phyloP scores from a whole-genome alignment of 2,888 invertebrate species.

The Carcina quercana region DNA sequence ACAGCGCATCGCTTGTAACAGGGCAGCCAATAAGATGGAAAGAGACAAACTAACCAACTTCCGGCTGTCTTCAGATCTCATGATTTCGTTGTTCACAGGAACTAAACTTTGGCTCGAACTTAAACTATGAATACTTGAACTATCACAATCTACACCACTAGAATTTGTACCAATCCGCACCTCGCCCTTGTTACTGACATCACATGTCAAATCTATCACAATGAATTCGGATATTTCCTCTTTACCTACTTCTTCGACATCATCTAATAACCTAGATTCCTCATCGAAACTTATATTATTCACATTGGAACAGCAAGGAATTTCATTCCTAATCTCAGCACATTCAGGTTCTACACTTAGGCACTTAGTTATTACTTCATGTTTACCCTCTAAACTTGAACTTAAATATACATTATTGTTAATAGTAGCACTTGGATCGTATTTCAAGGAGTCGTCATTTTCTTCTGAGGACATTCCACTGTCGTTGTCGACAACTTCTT shows the following conservation, averaged over 20 bases:
- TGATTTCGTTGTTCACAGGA: slow-evolving; percentile 66
- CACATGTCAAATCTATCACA: slow-evolving; percentile 64
- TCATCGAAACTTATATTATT: slow-evolving; percentile 40
- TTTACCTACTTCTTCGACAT: slow-evolving; percentile 23
- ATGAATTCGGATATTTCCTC: slow-evolving; percentile 44
- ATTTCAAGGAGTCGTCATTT: slow-evolving; percentile 54
- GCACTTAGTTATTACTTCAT: slow-evolving; percentile 58
- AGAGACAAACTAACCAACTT: slow-evolving; percentile 76
- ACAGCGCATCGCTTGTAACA: slow-evolving; percentile 77
- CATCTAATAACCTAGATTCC: slow-evolving; percentile 22
- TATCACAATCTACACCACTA: slow-evolving; percentile 47
- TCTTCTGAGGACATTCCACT: slow-evolving; percentile 69
- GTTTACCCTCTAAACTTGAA: slow-evolving; percentile 33
- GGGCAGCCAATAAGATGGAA: slow-evolving; percentile 75
- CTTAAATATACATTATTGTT: slow-evolving; percentile 34
- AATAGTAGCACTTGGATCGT: slow-evolving; percentile 35
- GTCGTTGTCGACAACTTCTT: slow-evolving; percentile 28
- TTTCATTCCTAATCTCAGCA: slow-evolving; percentile 59
- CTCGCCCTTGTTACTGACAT: slow-evolving; percentile 38
- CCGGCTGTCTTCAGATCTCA: slow-evolving; percentile 48
- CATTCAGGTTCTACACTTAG: slow-evolving; percentile 52
- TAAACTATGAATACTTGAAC: slow-evolving; percentile 45
- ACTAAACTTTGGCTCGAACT: slow-evolving; percentile 54
- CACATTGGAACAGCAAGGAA: slow-evolving; percentile 63
- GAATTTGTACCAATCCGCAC: slow-evolving; percentile 40